Percentiles rank a stretch among this genome's conserved stretches.
These are phyloP conservation scores for Phyllotis vaccarum DNA, from an alignment of 2,797 vertebrate species.

Conservation along the genomic window DNA sequence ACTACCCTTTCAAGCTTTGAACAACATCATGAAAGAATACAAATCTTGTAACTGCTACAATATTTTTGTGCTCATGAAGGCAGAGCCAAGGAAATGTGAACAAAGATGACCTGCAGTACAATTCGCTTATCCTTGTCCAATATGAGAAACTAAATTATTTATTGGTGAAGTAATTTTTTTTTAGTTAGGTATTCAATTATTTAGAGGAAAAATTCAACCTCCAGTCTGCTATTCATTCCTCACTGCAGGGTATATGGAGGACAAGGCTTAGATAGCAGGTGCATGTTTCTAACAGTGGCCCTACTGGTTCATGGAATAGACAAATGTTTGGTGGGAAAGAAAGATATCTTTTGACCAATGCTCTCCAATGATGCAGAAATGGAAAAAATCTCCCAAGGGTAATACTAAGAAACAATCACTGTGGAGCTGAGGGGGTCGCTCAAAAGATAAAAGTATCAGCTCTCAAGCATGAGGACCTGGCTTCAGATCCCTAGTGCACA, in stretches of 20 bases:
- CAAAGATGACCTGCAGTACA: neutral
- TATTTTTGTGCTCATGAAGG: neutral
- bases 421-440: too few species aligned
- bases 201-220: neutral
- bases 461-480: neutral
- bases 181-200: slow-evolving; percentile 33
- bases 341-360: neutral
- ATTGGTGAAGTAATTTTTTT: slow-evolving; percentile 19
- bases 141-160: neutral
- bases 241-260: neutral
- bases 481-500: neutral
- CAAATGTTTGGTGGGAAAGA: neutral
- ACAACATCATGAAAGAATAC: neutral
- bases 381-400: neutral
- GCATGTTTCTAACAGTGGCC: neutral
- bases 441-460: neutral
- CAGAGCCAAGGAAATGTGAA: neutral
- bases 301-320: neutral
- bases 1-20: neutral
- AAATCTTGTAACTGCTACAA: neutral
- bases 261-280: neutral
- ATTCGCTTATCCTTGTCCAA: neutral
- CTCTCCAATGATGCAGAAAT: neutral
- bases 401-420: neutral
- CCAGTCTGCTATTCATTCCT: neutral